Evolutionary conservation across 2,888 invertebrate genomes (phyloP).

Genomic region (Anoplius nigerrimus): DNA sequence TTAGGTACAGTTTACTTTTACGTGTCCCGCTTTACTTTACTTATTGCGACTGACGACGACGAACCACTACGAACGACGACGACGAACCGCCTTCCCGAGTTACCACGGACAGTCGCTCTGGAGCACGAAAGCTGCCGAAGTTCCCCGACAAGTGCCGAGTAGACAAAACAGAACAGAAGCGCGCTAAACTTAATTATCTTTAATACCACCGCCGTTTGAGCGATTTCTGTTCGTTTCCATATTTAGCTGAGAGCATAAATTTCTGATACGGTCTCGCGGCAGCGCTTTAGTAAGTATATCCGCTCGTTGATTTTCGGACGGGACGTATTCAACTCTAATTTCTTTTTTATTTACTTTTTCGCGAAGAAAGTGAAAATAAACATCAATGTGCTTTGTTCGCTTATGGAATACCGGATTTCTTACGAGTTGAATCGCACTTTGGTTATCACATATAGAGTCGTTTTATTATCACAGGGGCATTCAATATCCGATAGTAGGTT

Average conservation of each 20-base stretch:
- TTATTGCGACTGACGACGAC: too few relatives aligned
- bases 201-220: conserved; percentile 36
- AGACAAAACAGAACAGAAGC: too few relatives aligned
- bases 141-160: too few relatives aligned
- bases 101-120: too few relatives aligned
- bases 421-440: conserved; percentile 39
- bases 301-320: conserved; percentile 30
- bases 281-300: conserved; percentile 47
- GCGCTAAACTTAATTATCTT: not conserved
- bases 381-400: conserved; percentile 51
- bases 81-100: too few relatives aligned
- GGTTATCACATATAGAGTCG: conserved; percentile 29
- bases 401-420: conserved; percentile 42
- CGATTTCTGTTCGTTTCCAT: conserved; percentile 23
- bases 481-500: conserved; percentile 42
- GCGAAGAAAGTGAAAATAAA: conserved; percentile 39
- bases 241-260: conserved; percentile 28
- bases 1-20: too few relatives aligned
- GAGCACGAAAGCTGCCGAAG: too few relatives aligned
- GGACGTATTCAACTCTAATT: conserved; percentile 33
- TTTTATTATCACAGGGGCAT: conserved; percentile 14
- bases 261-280: conserved; percentile 16
- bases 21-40: too few relatives aligned
- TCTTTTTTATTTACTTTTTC: conserved; percentile 26
- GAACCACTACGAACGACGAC: too few relatives aligned